A percentile compares a stretch with the other conserved stretches of the same genome.
These are phyloP conservation scores for Ochotona princeps DNA, from an alignment of 2,113 vertebrate species.

Conservation along the genomic window DNA sequence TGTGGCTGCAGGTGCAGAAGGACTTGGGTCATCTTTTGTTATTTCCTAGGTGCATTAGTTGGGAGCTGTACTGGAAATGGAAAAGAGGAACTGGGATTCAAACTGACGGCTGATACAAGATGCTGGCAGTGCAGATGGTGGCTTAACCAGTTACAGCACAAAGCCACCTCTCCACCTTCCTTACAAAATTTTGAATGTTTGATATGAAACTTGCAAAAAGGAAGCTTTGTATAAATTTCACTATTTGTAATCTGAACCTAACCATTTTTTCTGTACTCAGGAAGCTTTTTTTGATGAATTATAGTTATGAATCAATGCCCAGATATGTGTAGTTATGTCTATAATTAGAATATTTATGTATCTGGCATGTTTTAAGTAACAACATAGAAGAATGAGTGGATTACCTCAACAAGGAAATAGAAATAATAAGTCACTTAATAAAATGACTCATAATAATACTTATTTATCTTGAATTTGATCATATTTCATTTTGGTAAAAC, in stretches of 20 bases:
- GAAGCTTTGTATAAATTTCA: slow-evolving; percentile 31
- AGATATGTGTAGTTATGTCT: slow-evolving; percentile 25
- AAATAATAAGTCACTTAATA: slow-evolving; percentile 14
- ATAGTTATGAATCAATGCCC: slow-evolving; percentile 30
- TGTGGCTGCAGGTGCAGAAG: too few relatives aligned
- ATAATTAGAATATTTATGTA: neutral
- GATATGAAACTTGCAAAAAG: slow-evolving; percentile 30
- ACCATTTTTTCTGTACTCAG: slow-evolving; percentile 35
- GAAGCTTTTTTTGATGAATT: slow-evolving; percentile 44
- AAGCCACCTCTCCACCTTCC: too few relatives aligned
- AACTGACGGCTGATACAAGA: too few relatives aligned
- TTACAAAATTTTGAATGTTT: slow-evolving; percentile 20
- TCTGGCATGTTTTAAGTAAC: slow-evolving; percentile 23
- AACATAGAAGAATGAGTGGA: neutral
- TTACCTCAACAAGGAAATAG: slow-evolving; percentile 33
- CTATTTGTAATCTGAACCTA: slow-evolving; percentile 10
- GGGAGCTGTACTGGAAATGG: too few relatives aligned
- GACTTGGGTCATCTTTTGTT: too few relatives aligned
- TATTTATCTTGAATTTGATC: slow-evolving; percentile 19
- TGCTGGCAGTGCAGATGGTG: too few relatives aligned
- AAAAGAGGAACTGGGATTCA: too few relatives aligned
- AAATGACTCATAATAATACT: slow-evolving; percentile 13
- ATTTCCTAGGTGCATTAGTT: too few relatives aligned
- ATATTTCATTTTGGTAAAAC: slow-evolving; percentile 35
- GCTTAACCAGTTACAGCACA: too few relatives aligned